These are phyloP conservation scores for Torymus auratus DNA, from an alignment of 2,888 invertebrate species.

Conservation along the genomic window DNA sequence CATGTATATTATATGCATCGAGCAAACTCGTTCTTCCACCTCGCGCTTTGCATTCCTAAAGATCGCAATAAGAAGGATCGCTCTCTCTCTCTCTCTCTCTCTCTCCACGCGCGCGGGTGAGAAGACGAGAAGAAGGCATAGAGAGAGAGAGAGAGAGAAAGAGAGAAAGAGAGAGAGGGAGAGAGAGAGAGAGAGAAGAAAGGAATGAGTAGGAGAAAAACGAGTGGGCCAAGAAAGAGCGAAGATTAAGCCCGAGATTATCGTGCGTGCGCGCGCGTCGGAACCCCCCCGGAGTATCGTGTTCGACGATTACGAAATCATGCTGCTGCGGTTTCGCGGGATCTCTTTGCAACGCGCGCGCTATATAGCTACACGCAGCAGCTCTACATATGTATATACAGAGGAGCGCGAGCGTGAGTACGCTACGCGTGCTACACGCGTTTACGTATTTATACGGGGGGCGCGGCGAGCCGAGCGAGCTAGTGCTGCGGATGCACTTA, in stretches of 20 bases:
- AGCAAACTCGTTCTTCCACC: constrained; percentile 38
- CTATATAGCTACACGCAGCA: background rate
- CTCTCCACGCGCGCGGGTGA: too few relatives aligned
- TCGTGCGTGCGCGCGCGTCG: constrained; percentile 12
- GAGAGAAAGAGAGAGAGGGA: too few relatives aligned
- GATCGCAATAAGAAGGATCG: constrained; percentile 40
- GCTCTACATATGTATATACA: background rate
- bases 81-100: background rate
- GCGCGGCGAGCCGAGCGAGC: background rate
- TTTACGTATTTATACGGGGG: constrained; percentile 26
- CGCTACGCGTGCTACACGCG: background rate
- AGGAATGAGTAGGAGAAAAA: constrained; percentile 48
- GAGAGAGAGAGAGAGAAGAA: constrained; percentile 49
- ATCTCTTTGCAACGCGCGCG: background rate
- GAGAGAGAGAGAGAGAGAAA: constrained; percentile 55
- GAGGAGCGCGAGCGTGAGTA: background rate
- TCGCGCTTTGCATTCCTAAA: constrained; percentile 43
- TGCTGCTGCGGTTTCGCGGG: constrained; percentile 39
- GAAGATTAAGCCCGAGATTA: constrained; percentile 52
- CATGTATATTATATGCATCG: background rate
- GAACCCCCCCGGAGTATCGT: constrained; percentile 47
- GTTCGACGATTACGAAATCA: constrained; percentile 54
- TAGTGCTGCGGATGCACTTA: too few relatives aligned
- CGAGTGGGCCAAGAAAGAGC: constrained; percentile 17
- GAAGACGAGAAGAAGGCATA: background rate